These are phyloP conservation scores for Spodoptera exigua DNA, from an alignment of 2,888 invertebrate species.

Conservation along the genomic window DNA sequence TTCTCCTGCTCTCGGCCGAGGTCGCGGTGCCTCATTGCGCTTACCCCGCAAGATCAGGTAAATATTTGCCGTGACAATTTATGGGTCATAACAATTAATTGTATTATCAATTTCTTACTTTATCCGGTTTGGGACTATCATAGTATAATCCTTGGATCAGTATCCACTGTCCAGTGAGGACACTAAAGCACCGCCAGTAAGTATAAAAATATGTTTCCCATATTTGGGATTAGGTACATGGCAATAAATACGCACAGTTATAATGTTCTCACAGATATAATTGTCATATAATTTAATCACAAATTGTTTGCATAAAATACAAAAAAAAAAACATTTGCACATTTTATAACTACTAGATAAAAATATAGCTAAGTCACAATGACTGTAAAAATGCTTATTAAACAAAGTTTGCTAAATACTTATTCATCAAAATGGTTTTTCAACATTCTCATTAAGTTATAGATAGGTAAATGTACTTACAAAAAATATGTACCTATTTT, in stretches of 20 bases:
- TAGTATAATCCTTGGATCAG: too few relatives aligned
- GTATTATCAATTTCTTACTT: too few relatives aligned
- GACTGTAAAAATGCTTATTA: conserved; percentile 56
- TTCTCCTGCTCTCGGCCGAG: too few relatives aligned
- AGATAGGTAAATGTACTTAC: conserved; percentile 48
- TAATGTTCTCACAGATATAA: conserved; percentile 58
- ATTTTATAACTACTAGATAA: conserved; percentile 43
- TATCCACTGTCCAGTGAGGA: too few relatives aligned
- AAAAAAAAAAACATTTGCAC: conserved; percentile 51
- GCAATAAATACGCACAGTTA: conserved; percentile 23
- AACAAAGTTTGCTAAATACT: conserved; percentile 28
- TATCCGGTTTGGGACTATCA: too few relatives aligned
- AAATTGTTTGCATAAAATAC: conserved; percentile 52
- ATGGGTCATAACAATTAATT: too few relatives aligned
- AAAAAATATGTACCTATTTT: conserved; percentile 57
- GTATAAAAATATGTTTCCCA: too few relatives aligned
- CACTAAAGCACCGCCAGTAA: too few relatives aligned
- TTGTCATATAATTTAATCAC: conserved; percentile 60
- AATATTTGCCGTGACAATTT: too few relatives aligned
- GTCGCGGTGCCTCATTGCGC: too few relatives aligned
- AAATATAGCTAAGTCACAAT: conserved; percentile 45
- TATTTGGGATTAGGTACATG: not conserved
- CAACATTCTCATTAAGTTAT: conserved; percentile 33
- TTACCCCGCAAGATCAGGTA: too few relatives aligned
- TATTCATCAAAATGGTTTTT: conserved; percentile 46